A percentile compares a stretch with the other conserved stretches of the same genome.
phyloP scores from a whole-genome alignment of 2,888 invertebrate genomes.

The Acrocyrtus sp. region DNA sequence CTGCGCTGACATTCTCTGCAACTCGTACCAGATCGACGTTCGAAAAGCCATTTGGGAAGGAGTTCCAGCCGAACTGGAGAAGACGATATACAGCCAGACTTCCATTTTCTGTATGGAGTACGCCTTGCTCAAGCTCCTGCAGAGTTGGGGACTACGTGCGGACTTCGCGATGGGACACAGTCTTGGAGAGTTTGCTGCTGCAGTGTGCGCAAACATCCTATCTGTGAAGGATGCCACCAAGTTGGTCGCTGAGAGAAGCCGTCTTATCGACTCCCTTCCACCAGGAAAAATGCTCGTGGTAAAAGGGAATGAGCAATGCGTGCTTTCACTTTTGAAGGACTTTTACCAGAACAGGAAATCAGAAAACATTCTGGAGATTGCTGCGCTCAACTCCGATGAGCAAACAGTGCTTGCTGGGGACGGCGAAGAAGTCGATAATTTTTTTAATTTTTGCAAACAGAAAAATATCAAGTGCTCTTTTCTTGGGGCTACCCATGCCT shows the following conservation, averaged over 20 bases:
- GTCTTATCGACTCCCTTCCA: background rate
- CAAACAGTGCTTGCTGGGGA: slow-evolving; percentile 27
- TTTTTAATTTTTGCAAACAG: background rate
- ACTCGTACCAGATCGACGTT: no score
- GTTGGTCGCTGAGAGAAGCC: background rate
- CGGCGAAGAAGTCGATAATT: background rate
- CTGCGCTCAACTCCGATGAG: slow-evolving; percentile 33
- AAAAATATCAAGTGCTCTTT: slow-evolving; percentile 2
- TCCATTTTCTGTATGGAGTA: no score
- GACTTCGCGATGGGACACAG: background rate
- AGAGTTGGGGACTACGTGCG: background rate
- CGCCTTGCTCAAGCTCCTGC: background rate
- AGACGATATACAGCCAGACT: no score
- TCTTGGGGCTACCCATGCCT: slow-evolving; percentile 40
- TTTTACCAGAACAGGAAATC: background rate
- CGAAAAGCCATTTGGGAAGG: no score
- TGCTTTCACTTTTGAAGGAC: background rate
- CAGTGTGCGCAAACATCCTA: background rate
- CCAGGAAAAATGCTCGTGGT: background rate
- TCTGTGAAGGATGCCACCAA: background rate
- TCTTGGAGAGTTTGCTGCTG: slow-evolving; percentile 1
- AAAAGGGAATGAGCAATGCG: background rate
- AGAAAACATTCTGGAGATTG: slow-evolving; percentile 32
- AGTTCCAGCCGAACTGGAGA: no score
- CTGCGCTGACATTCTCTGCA: no score